Base-by-base conservation (phyloP, 2,113 vertebrate genomes). In the Nannobrachium achirus region DNA sequence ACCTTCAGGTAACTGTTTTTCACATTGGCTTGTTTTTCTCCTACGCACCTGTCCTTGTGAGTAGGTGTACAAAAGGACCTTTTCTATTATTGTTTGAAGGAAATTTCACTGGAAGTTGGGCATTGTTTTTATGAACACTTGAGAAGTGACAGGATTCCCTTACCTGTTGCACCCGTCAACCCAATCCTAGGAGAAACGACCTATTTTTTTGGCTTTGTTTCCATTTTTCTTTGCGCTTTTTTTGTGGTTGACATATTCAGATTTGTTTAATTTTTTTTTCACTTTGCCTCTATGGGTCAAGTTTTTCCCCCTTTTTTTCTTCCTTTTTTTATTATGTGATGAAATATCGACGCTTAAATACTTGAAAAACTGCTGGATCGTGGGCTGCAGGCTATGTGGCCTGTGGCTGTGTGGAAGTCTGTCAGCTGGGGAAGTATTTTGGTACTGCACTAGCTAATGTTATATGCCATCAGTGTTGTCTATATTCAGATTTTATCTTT, bases 311-410 rank as follows among this genome's bases (percentile, higher is more conserved):
- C n/a, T n/a, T n/a, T n/a, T n/a, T n/a, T n/a, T n/a, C n/a, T n/a
- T n/a, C n/a, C n/a, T n/a, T 65, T 79, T 66, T 63, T 64, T 61
- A 63, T 49, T 38, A 75, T 71, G 63, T 73, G 73, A 42, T 83
- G 65, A 85, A 81, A 86, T 73, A 76, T 66, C 65, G 56, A 75
- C 61, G 73, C 65, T 71, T 86, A 53, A 81, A 90, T 92, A 93
- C 92, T 93, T 93, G 92, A 93, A 93, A 39, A 79, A 85, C 82
- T 89, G 89, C 85, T 89, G 84, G 86, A 79, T 69, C 72, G 67
- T 64, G 77, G 62, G 75, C 75, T 81, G 86, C 68, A 68, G 70
- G 78, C 33, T n/a, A n/a, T n/a, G n/a, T n/a, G n/a, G n/a, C n/a
- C n/a, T n/a, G n/a, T n/a, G 38, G 48, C 80, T 80, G 62, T 69